Evolutionary conservation across 2,888 invertebrate genomes (phyloP).

Genomic region (Agriopis aurantiaria): DNA sequence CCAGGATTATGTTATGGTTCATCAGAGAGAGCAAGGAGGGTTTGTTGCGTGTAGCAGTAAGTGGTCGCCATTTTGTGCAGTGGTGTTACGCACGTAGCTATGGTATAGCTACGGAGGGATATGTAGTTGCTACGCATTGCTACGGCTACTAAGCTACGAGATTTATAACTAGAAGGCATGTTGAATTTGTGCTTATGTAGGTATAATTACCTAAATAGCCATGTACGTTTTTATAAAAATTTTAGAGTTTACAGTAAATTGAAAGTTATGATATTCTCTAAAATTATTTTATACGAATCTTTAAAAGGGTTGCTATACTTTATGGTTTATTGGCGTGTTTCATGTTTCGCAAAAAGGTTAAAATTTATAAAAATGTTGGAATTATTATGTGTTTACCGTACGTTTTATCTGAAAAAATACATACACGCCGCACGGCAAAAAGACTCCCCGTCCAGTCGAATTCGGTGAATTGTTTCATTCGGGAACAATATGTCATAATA

Average conservation of each 20-base stretch:
- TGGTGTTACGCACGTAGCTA: slow-evolving; percentile 52
- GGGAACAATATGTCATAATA: slow-evolving; percentile 81
- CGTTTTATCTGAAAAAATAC: background rate
- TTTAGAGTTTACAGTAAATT: background rate
- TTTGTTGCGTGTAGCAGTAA: slow-evolving; percentile 60
- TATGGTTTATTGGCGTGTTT: too few species aligned
- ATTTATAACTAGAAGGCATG: slow-evolving; percentile 5
- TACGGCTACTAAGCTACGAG: slow-evolving; percentile 19
- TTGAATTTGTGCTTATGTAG: background rate
- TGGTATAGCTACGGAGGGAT: slow-evolving; percentile 53
- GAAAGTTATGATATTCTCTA: background rate
- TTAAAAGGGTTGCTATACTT: too few species aligned
- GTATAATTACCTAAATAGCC: background rate
- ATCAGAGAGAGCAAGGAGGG: slow-evolving; percentile 50
- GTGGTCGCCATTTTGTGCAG: slow-evolving; percentile 64
- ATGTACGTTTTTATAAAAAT: background rate
- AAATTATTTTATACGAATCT: too few species aligned
- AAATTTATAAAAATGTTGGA: too few species aligned
- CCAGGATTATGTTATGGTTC: slow-evolving; percentile 52
- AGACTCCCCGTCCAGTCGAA: slow-evolving; percentile 50
- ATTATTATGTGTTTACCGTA: background rate
- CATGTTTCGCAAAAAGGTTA: too few species aligned
- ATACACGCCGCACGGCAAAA: background rate
- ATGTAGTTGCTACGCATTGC: slow-evolving; percentile 25
- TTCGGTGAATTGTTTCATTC: slow-evolving; percentile 66